Evolutionary conservation across 1,140 invertebrate genomes (phyloP).

Genomic region (Lineus longissimus): DNA sequence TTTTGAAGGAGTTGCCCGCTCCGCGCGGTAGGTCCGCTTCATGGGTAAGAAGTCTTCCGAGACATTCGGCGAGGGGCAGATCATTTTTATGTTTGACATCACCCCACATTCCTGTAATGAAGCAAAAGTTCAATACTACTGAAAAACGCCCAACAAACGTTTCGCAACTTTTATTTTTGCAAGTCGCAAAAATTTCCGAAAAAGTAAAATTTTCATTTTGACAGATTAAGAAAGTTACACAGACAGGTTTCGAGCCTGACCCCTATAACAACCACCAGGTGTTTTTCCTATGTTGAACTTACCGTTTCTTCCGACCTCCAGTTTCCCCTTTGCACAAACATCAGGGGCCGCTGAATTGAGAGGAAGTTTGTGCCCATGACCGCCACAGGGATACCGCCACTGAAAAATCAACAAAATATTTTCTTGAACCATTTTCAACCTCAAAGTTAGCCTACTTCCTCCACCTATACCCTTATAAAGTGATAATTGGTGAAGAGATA

Average conservation of each 20-base stretch:
- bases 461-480: too few relatives aligned
- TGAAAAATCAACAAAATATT: constrained; percentile 54
- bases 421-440: too few relatives aligned
- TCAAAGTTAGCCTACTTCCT: too few relatives aligned
- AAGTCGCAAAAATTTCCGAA: too few relatives aligned
- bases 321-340: constrained; percentile 23
- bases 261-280: too few relatives aligned
- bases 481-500: too few relatives aligned
- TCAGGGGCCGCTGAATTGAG: constrained; percentile 64
- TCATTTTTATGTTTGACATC: constrained; percentile 85
- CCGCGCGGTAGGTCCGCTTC: constrained; percentile 9
- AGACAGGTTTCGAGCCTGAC: neutral
- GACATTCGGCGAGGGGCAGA: constrained; percentile 80
- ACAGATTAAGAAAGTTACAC: neutral
- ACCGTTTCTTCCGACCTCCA: constrained; percentile 14
- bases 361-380: constrained; percentile 88
- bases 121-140: constrained; percentile 21
- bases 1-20: constrained; percentile 11
- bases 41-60: constrained; percentile 21
- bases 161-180: too few relatives aligned
- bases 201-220: too few relatives aligned
- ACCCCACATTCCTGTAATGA: constrained; percentile 69
- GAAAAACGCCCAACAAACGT: too few relatives aligned
- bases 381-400: constrained; percentile 88
- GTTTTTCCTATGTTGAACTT: too few relatives aligned